Base-by-base conservation (phyloP, 2,888 invertebrate genomes). In the Molorchus minor region DNA sequence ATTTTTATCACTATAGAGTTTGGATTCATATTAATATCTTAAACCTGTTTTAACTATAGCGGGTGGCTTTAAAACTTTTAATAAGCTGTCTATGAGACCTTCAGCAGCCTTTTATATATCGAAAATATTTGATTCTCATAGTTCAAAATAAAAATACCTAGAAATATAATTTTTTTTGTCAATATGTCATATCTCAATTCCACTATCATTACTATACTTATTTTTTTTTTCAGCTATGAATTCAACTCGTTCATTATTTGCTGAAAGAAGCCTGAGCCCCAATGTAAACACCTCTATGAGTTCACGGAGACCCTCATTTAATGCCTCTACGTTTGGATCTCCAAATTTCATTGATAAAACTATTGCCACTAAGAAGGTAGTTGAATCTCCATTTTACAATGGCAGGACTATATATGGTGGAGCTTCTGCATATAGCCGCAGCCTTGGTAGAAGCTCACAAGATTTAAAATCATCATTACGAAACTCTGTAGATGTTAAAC, bases 391-490 rank as follows among this genome's bases (percentile, higher is more conserved):
- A 10, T 93, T 92, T 77, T 92, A 93, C 75, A 84, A 84, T 63
- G 92, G 92, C 17, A 84, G 85, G 61, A 92, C 90, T 1, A 87
- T 86, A 64, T 93, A 90, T 76, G 92, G 92, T 1, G 92, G 92
- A 35, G 88, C 90, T 10, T 84, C 87, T 10, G 84, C 86, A 0
- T 87, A 87, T 65, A 83, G 74, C 21, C 72, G 73, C 12, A 59
- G 61, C 20, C 64, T 71, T 49, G 67, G 68, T 38, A 65, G 67
- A 58, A 65, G 65, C 43, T 55, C 69, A 2, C 64, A 58, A 41
- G 67, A 66, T 38, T 58, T 68, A 13, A 63, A 57, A 56, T 53
- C 58, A 33, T 58, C 64, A 0, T 41, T 69, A 12, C 61, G 65
- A 49, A 78, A 79, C 25, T 78, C 76, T 25, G 77, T 84, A 15